Percentiles rank a stretch among this genome's conserved stretches.
Evolutionary conservation across 53 echinoderm and acorn worm species (phyloP).

Genomic region (Astropecten irregularis): DNA sequence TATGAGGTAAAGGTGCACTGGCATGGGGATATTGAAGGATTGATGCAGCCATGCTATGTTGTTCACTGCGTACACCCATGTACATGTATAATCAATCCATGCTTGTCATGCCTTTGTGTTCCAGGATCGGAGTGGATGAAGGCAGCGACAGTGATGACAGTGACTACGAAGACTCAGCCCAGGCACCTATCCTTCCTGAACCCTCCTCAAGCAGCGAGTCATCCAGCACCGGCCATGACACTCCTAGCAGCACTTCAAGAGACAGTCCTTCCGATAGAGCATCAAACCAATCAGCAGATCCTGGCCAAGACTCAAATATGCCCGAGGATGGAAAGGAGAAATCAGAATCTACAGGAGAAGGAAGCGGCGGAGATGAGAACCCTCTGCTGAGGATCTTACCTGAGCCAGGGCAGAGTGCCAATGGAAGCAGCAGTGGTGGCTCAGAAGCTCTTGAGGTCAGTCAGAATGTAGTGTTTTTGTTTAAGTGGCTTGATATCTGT

Average conservation of each 20-base stretch:
- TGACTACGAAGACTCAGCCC: slow-evolving; percentile 45
- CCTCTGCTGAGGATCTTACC: background rate
- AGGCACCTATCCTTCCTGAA: background rate
- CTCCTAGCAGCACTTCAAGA: background rate
- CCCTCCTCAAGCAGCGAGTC: background rate
- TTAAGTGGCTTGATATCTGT: too few relatives aligned
- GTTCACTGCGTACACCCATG: too few relatives aligned
- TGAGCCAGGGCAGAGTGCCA: background rate
- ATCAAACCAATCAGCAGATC: background rate
- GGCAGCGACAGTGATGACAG: slow-evolving; percentile 60
- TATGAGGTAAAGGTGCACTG: too few relatives aligned
- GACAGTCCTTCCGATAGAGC: slow-evolving; percentile 2
- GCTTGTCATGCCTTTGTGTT: too few relatives aligned
- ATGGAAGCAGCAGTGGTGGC: background rate
- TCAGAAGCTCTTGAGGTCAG: background rate
- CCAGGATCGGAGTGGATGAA: slow-evolving; percentile 73
- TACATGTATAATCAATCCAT: too few relatives aligned
- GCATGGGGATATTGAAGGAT: too few relatives aligned
- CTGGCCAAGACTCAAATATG: background rate
- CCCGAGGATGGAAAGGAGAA: background rate
- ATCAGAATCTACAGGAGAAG: background rate
- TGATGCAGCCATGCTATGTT: too few relatives aligned
- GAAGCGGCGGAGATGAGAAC: background rate
- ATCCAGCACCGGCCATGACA: background rate
- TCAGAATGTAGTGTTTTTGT: too few relatives aligned